A percentile compares a stretch with the other conserved stretches of the same genome.
Evolutionary conservation across 2,797 vertebrate genomes (phyloP).

Genomic region (Crenuchus spilurus): DNA sequence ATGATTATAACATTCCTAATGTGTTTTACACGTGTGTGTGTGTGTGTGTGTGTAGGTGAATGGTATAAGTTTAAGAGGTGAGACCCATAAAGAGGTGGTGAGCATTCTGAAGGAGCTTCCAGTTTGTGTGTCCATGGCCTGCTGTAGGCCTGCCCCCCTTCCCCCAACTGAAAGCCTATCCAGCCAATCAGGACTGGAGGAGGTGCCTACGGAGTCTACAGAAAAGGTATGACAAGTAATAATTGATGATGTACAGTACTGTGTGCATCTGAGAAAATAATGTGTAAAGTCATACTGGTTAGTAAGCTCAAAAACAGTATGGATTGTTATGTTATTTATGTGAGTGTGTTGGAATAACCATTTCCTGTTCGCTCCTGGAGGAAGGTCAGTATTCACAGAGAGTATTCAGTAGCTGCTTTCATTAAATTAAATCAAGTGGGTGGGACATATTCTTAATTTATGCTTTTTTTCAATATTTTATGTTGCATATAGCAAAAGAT

Average conservation of each 20-base stretch:
- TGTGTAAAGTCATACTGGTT: too few species aligned
- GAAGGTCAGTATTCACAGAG: too few species aligned
- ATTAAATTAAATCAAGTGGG: too few species aligned
- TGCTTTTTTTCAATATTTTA: too few species aligned
- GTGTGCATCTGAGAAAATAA: neutral
- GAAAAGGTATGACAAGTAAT: slow-evolving; percentile 77
- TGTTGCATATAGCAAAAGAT: too few species aligned
- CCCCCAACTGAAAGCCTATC: slow-evolving; percentile 66
- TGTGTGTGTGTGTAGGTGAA: slow-evolving; percentile 82
- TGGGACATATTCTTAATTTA: too few species aligned
- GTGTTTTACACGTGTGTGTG: neutral
- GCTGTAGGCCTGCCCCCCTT: slow-evolving; percentile 84
- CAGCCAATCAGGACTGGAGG: slow-evolving; percentile 68
- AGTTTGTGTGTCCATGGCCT: slow-evolving; percentile 88
- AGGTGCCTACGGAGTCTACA: slow-evolving; percentile 62
- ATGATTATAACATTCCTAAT: neutral
- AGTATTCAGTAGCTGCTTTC: too few species aligned
- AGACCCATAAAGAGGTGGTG: slow-evolving; percentile 93
- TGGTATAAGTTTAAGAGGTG: slow-evolving; percentile 89
- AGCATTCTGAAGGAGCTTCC: slow-evolving; percentile 93
- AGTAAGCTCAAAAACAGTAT: too few species aligned
- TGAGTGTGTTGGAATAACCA: too few species aligned
- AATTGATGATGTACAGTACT: neutral
- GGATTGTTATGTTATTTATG: too few species aligned
- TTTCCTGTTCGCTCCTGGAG: too few species aligned